Evolutionary conservation across 2,888 invertebrate genomes (phyloP), one percentile per base, ranked within the genome.

Genomic region (Clusia tigrina): DNA sequence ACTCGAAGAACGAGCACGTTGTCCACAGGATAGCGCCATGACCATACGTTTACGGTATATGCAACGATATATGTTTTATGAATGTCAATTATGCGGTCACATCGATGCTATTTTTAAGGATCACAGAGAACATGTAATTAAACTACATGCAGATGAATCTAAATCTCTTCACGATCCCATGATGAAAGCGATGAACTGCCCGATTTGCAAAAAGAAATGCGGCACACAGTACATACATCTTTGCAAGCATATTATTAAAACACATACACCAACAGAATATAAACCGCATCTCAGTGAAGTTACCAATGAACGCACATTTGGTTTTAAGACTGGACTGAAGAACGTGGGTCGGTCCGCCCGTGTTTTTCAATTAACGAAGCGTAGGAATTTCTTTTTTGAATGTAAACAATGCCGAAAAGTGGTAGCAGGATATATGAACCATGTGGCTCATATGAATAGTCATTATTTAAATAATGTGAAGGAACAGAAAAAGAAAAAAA

Each of bases 121-220:
- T 6, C 72, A 72, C 52, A 70, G 69, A 18, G 56, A 68, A 10
- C 72, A 72, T 58, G 64, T 72, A 3, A 63, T 72, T 18, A 56
- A 63, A 6, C 59, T 67, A 46, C 72, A 72, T 68, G 60, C 70
- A 0, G 64, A 52, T 9, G 72, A 72, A 65, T 72, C 71, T 1
- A 71, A 70, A 64, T 65, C 67, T 0, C 67, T 72, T 1, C 67
- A 68, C 56, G 72, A 72, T 67, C 72, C 72, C 25, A 71, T 72
- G 60, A 72, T 72, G 70, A 32, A 23, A n/a, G 63, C 66, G 25
- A 48, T 72, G 0, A 69, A 69, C 22, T 72, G 72, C 54, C 72
- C 71, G 1, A 48, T 69, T n/a, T 71, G 70, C 58, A 70, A 70
- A 37, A 54, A 48, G 32, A 64, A 66, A 53, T 70, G 71, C 23